phyloP scores from a whole-genome alignment of 2,888 invertebrate genomes.

The Amphipyra berbera region DNA sequence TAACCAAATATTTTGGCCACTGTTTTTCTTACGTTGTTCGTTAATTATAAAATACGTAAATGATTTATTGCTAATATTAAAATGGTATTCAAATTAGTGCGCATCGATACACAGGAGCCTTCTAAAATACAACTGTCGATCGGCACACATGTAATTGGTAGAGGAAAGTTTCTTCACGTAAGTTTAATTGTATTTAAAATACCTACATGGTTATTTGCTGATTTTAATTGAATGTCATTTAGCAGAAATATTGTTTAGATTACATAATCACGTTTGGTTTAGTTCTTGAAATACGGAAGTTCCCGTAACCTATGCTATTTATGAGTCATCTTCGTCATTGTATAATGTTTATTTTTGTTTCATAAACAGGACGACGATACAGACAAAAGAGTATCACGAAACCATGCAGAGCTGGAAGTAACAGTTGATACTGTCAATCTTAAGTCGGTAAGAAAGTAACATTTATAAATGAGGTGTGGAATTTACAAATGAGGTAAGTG shows the following conservation, averaged over 20 bases:
- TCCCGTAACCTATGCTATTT: neutral
- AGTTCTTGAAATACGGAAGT: neutral
- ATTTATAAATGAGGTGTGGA: neutral
- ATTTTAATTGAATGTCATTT: no score
- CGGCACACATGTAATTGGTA: conserved; percentile 78
- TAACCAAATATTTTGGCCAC: neutral
- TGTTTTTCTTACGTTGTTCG: neutral
- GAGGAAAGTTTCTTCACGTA: conserved; percentile 80
- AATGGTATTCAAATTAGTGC: conserved; percentile 80
- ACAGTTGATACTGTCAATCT: conserved; percentile 73
- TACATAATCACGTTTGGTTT: neutral
- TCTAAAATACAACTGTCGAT: conserved; percentile 70
- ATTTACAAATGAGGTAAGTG: no score
- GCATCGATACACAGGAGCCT: conserved; percentile 71
- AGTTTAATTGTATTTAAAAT: conserved; percentile 54
- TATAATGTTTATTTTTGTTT: neutral
- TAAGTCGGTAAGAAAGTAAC: conserved; percentile 76
- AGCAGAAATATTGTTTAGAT: no score
- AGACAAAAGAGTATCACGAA: conserved; percentile 88
- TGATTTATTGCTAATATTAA: conserved; percentile 19
- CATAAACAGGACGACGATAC: conserved; percentile 74
- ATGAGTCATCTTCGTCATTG: conserved; percentile 31
- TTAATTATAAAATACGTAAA: neutral
- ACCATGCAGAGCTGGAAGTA: conserved; percentile 85
- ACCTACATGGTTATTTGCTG: no score